A percentile compares a stretch with the other conserved stretches of the same genome.
Evolutionary conservation across 37 sponge, comb jelly and placozoan genomes (phyloP).

Genomic region (Haliclona indistincta): DNA sequence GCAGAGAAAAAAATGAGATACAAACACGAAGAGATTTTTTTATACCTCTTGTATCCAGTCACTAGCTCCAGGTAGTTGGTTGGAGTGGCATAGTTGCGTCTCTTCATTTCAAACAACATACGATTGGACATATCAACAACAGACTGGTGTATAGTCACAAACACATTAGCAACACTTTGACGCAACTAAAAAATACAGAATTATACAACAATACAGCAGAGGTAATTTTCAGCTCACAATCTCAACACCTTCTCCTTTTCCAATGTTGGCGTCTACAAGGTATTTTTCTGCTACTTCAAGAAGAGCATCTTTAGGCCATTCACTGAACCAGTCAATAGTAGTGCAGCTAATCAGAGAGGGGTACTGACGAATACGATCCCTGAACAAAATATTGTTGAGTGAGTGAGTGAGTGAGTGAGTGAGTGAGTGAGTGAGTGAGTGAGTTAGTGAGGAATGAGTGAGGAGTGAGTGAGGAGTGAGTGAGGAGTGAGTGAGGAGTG

Average conservation of each 20-base stretch:
- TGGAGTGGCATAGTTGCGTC: conserved; percentile 98
- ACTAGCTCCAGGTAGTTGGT: conserved; percentile 99
- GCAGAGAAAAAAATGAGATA: conserved; percentile 3
- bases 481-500: background rate
- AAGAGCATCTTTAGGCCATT: conserved; percentile 99
- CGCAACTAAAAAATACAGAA: conserved; percentile 29
- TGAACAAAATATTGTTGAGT: conserved; percentile 8
- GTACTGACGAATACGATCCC: conserved; percentile 94
- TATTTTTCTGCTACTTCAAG: conserved; percentile 94
- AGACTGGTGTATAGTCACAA: conserved; percentile 91
- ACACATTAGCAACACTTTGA: conserved; percentile 77
- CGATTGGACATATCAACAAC: conserved; percentile 90
- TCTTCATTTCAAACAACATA: conserved; percentile 98
- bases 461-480: too few relatives aligned
- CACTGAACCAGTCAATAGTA: conserved; percentile 98
- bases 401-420: too few relatives aligned
- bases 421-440: too few relatives aligned
- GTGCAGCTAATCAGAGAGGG: conserved; percentile 99
- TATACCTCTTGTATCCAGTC: conserved; percentile 87
- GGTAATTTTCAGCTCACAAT: background rate
- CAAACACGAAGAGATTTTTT: background rate
- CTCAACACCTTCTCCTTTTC: background rate
- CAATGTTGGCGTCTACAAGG: conserved; percentile 86
- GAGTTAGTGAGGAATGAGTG: too few relatives aligned
- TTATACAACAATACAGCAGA: background rate